Percentiles rank a stretch among this genome's conserved stretches.
These are phyloP conservation scores for Anoncus sp. DNA, from an alignment of 2,888 invertebrate species.

Conservation along the genomic window DNA sequence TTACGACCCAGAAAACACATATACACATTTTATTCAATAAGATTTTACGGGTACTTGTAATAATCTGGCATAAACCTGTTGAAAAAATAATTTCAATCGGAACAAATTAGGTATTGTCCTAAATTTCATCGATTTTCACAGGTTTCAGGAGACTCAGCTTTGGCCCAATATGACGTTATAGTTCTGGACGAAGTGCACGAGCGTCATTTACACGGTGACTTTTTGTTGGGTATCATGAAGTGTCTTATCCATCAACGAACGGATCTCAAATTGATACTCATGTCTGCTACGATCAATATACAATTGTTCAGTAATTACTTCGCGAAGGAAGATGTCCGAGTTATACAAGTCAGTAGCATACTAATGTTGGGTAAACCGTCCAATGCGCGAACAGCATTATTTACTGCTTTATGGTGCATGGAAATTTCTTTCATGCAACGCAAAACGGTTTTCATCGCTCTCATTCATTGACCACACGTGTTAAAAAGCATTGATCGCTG, in stretches of 20 bases:
- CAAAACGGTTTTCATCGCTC: background rate
- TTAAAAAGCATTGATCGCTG: too few species aligned
- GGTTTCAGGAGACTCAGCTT: slow-evolving; percentile 91
- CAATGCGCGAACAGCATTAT: background rate
- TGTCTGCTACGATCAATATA: slow-evolving; percentile 99
- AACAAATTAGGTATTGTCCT: too few species aligned
- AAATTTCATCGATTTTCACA: slow-evolving; percentile 80
- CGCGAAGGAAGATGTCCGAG: slow-evolving; percentile 89
- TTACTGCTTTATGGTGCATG: background rate
- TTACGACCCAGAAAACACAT: too few species aligned
- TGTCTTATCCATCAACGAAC: slow-evolving; percentile 92
- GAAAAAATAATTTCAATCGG: background rate
- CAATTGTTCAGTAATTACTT: slow-evolving; percentile 97
- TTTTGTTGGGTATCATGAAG: slow-evolving; percentile 96
- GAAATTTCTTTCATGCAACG: background rate
- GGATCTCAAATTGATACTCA: slow-evolving; percentile 95
- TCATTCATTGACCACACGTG: too few species aligned
- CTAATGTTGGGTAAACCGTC: background rate
- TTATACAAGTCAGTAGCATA: slow-evolving; percentile 88
- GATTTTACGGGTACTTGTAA: too few species aligned
- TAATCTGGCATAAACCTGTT: background rate
- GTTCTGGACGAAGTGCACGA: slow-evolving; percentile 99
- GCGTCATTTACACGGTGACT: slow-evolving; percentile 97
- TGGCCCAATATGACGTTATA: slow-evolving; percentile 95
- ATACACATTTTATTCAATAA: too few species aligned